Base-by-base conservation (phyloP, 1,140 invertebrate genomes). In the Dendrolimus punctatus region DNA sequence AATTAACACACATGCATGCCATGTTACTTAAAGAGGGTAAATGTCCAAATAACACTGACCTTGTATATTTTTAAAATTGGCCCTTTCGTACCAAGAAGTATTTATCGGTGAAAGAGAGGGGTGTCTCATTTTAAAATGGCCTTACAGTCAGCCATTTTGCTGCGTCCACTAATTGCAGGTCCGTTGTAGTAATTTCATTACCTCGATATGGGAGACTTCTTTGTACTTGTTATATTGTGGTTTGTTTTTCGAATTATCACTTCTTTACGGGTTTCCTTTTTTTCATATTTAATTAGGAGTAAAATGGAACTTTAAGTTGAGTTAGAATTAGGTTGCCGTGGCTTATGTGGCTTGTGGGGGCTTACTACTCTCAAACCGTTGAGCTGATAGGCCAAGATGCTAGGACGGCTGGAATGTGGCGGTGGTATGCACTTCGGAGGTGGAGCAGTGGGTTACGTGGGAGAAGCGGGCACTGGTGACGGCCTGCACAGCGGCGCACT, bases 181-280 rank as follows among this genome's bases (percentile, higher is more conserved):
- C 62, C 63, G 67, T 60, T 50, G 66, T 77, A 76, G 67, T 79
- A 67, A 80, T 79, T 79, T 50, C 83, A 72, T 76, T 76, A 73
- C 78, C 63, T 69, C 51, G 63, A 59, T 65, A 62, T 64, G 64
- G 68, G 65, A 63, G 68, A 68, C 73, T 68, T 74, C 71, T 80
- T 71, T 80, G 55, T 70, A 67, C 65, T 78, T 68, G 78, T 80
- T 82, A 76, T 65, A 64, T 63, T 78, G 77, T 62, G 80, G 80
- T 84, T 81, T 77, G 64, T 81, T 84, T 82, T 83, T 84, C 82
- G 76, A 85, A 85, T 85, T 85, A 85, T 68, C 82, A 82, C 80
- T 83, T 85, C 63, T 63, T 77, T 71, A 64, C 23, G 1, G 23
- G 62, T 65, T 76, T 80, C 77, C 74, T 71, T 69, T 79, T 62